Percentiles rank a stretch among this genome's conserved stretches.
Conservation (phyloP, 2,113 vertebrate genomes). For the Rutilus rutilus region DNA sequence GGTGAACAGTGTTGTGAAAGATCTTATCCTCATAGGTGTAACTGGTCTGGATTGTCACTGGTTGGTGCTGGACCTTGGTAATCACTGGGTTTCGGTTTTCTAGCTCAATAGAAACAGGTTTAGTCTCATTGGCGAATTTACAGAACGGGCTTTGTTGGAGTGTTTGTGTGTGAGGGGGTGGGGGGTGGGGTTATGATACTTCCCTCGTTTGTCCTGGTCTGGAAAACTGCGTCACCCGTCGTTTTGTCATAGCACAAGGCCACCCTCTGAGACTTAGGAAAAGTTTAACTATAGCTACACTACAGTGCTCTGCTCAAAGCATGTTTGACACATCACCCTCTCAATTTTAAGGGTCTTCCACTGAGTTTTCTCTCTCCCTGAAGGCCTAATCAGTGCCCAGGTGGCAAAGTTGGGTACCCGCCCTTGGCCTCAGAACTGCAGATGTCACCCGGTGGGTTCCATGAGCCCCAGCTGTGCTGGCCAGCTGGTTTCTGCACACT, state of each 20-base stretch:
- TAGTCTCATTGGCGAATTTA: slow-evolving; percentile 13
- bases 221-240: neutral
- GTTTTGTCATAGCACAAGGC: neutral
- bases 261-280: neutral
- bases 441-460: slow-evolving; percentile 43
- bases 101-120: slow-evolving; percentile 12
- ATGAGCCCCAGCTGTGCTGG: slow-evolving; percentile 55
- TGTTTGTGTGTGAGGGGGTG: neutral
- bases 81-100: slow-evolving; percentile 11
- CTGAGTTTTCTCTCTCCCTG: slow-evolving; percentile 1
- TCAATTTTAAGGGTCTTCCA: neutral
- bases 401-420: slow-evolving; percentile 50
- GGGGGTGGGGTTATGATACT: neutral
- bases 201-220: neutral
- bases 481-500: slow-evolving; percentile 48
- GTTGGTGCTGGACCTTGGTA: neutral
- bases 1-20: slow-evolving; percentile 38
- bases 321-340: neutral
- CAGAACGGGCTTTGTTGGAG: slow-evolving; percentile 21
- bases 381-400: slow-evolving; percentile 48
- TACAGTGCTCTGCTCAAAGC: neutral
- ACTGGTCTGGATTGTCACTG: slow-evolving; percentile 33
- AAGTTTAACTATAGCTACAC: neutral
- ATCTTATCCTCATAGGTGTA: slow-evolving; percentile 42
- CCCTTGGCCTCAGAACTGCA: slow-evolving; percentile 43